These are phyloP conservation scores for Scopus umbretta DNA, from an alignment of 2,113 vertebrate species.

Conservation along the genomic window DNA sequence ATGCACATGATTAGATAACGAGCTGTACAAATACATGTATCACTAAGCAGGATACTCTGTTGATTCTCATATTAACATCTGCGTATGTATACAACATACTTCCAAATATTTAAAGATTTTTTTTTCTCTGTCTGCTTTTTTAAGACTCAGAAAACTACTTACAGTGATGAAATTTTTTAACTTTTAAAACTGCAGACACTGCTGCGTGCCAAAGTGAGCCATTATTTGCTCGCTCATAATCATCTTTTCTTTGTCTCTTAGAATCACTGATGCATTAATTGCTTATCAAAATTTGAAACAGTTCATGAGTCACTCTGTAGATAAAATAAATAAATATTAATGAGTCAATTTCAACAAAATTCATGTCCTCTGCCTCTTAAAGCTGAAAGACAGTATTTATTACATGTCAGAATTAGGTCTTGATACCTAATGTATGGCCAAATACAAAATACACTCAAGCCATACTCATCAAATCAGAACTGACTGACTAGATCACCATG, in stretches of 20 bases:
- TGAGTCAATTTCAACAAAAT: constrained; percentile 55
- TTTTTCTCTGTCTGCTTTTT: not conserved
- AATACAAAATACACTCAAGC: not conserved
- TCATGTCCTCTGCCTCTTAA: not conserved
- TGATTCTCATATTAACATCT: not conserved
- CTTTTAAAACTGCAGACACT: constrained; percentile 26
- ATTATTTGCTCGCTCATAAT: constrained; percentile 44
- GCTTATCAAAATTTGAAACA: constrained; percentile 67
- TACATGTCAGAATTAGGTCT: not conserved
- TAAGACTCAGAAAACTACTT: not conserved
- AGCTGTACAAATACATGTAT: not conserved
- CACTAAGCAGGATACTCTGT: not conserved
- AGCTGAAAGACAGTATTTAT: not conserved
- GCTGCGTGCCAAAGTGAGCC: not conserved
- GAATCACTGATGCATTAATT: constrained; percentile 61
- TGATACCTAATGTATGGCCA: not conserved
- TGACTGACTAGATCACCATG: not conserved
- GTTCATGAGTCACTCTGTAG: constrained; percentile 60
- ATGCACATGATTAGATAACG: not conserved
- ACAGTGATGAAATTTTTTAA: not conserved
- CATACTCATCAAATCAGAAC: not conserved
- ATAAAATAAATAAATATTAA: constrained; percentile 67
- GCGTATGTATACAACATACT: not conserved
- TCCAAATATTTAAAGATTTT: not conserved
- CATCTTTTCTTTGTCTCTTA: constrained; percentile 52